Evolutionary conservation across 2,113 vertebrate genomes (phyloP).

Genomic region (Paralichthys olivaceus): DNA sequence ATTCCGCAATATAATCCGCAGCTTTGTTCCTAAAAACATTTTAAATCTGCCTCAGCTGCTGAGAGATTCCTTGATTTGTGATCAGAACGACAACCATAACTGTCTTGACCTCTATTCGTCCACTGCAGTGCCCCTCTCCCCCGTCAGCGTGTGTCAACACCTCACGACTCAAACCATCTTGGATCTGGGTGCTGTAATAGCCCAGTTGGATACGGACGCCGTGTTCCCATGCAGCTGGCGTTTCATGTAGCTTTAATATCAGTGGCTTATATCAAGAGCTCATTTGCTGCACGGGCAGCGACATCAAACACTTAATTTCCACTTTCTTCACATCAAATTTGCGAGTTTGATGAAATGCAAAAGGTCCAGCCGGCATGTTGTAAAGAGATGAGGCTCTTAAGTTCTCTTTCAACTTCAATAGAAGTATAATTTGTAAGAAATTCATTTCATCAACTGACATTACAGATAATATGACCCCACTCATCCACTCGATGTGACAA

Average conservation of each 20-base stretch:
- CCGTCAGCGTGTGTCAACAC: conserved; percentile 38
- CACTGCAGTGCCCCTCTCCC: neutral
- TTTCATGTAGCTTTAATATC: conserved; percentile 48
- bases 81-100: neutral
- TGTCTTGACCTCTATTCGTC: conserved; percentile 1
- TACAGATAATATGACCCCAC: conserved; percentile 9
- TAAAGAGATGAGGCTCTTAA: neutral
- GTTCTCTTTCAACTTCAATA: neutral
- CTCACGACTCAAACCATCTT: conserved; percentile 49
- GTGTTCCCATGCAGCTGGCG: conserved; percentile 63
- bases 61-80: too few relatives aligned
- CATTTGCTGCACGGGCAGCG: conserved; percentile 11
- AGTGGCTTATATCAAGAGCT: conserved; percentile 37
- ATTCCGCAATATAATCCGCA: neutral
- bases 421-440: neutral
- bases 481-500: neutral
- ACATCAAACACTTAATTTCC: conserved; percentile 22
- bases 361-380: neutral
- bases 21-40: neutral
- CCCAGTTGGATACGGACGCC: conserved; percentile 52
- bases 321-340: neutral
- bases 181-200: conserved; percentile 42
- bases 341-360: neutral
- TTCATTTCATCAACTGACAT: neutral
- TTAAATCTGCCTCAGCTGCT: neutral